A percentile compares a stretch with the other conserved stretches of the same genome.
Evolutionary conservation across 2,888 invertebrate genomes (phyloP).

Genomic region (Diploptera punctata): DNA sequence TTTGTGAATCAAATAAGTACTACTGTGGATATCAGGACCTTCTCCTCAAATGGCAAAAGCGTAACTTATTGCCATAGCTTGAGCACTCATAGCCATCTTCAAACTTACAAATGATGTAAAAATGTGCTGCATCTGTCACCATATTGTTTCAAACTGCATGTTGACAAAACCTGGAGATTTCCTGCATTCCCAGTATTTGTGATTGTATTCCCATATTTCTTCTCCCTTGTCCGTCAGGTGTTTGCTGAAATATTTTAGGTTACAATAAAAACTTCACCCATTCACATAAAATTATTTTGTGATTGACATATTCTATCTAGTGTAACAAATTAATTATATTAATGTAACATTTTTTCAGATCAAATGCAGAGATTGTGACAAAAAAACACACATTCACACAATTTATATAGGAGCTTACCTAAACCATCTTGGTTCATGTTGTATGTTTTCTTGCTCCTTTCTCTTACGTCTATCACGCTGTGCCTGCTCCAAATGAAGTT

Average conservation of each 20-base stretch:
- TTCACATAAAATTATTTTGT: too few species aligned
- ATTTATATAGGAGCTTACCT: constrained; percentile 62
- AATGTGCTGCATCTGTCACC: constrained; percentile 58
- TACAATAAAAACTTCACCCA: too few species aligned
- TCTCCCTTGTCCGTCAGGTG: constrained; percentile 58
- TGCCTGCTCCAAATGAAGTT: constrained; percentile 73
- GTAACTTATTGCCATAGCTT: neutral
- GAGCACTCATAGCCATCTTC: neutral
- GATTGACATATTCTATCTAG: too few species aligned
- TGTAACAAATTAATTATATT: too few species aligned
- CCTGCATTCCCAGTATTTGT: constrained; percentile 76
- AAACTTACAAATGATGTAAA: neutral
- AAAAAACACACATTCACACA: too few species aligned
- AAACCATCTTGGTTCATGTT: constrained; percentile 63
- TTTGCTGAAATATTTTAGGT: constrained; percentile 59
- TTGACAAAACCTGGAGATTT: constrained; percentile 70
- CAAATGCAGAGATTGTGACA: too few species aligned
- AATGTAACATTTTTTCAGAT: too few species aligned
- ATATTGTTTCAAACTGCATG: constrained; percentile 63
- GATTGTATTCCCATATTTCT: constrained; percentile 74
- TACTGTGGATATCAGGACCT: neutral
- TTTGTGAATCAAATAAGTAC: neutral
- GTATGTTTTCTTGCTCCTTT: constrained; percentile 62
- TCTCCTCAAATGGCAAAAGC: neutral
- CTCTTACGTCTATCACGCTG: constrained; percentile 74